Conservation (phyloP, 2,888 invertebrate genomes). For the Ormyrus pomaceus region DNA sequence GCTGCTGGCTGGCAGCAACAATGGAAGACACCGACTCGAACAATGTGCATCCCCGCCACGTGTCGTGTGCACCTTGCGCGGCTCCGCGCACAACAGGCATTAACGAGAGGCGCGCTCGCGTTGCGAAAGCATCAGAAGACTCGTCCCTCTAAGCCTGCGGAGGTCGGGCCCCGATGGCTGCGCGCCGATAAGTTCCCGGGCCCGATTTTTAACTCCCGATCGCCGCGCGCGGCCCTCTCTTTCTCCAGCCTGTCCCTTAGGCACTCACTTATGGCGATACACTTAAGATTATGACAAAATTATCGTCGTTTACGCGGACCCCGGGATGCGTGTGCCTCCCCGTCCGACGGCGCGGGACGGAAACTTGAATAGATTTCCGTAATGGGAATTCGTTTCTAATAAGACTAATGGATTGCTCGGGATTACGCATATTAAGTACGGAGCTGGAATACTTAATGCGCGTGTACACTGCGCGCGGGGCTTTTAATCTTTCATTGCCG, state of each 20-base stretch:
- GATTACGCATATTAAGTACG: constrained; percentile 45
- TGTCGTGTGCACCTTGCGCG: no score
- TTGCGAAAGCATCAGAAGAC: not conserved
- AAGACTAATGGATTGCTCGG: constrained; percentile 54
- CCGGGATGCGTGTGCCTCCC: not conserved
- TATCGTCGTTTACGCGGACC: constrained; percentile 50
- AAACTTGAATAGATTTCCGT: constrained; percentile 39
- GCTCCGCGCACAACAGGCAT: no score
- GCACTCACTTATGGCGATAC: constrained; percentile 40
- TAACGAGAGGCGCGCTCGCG: constrained; percentile 19
- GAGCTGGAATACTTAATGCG: constrained; percentile 35
- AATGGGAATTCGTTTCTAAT: constrained; percentile 52
- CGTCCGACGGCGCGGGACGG: not conserved
- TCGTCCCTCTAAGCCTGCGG: no score
- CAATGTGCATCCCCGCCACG: no score
- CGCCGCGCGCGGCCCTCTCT: no score
- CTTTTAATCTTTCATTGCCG: constrained; percentile 50
- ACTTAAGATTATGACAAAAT: constrained; percentile 56
- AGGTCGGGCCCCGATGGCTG: no score
- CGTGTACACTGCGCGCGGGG: not conserved
- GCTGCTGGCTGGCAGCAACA: no score
- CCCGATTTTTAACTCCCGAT: no score
- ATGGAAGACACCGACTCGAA: no score
- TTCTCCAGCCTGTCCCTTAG: no score
- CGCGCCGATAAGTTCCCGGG: no score